Percentiles rank a stretch among this genome's conserved stretches.
phyloP scores from a whole-genome alignment of 2,113 vertebrate genomes.

The Climacteris rufus region DNA sequence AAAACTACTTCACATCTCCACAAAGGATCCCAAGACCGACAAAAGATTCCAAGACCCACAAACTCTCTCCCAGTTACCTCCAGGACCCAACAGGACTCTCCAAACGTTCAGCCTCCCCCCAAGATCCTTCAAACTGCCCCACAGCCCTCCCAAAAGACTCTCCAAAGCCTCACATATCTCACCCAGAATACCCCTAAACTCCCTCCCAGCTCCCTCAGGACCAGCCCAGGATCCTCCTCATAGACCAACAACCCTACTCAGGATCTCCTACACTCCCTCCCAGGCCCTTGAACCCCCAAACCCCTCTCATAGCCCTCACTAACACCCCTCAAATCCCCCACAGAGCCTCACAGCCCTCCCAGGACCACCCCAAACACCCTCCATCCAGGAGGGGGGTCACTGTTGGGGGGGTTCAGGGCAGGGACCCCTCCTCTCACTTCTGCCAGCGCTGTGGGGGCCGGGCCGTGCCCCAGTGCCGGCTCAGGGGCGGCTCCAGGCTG shows the following conservation, averaged over 20 bases:
- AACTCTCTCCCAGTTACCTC: neutral
- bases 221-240: neutral
- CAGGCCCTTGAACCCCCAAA: accelerated
- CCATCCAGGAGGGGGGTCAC: accelerated
- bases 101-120: neutral
- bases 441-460: neutral
- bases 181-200: neutral
- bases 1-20: neutral
- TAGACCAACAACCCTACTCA: neutral
- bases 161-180: neutral
- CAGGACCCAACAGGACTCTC: neutral
- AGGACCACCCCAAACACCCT: too few species aligned
- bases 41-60: neutral
- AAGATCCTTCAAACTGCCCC: neutral
- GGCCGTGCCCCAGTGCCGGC: neutral
- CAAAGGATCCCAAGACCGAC: too few species aligned
- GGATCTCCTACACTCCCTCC: neutral
- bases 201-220: too few species aligned
- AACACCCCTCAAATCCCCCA: neutral
- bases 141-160: neutral
- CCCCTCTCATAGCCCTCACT: neutral
- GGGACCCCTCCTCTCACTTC: too few species aligned
- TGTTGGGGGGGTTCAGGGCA: neutral
- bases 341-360: too few species aligned
- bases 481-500: neutral